Conservation (phyloP, 1,140 invertebrate species). For the Plutomurus gul region DNA sequence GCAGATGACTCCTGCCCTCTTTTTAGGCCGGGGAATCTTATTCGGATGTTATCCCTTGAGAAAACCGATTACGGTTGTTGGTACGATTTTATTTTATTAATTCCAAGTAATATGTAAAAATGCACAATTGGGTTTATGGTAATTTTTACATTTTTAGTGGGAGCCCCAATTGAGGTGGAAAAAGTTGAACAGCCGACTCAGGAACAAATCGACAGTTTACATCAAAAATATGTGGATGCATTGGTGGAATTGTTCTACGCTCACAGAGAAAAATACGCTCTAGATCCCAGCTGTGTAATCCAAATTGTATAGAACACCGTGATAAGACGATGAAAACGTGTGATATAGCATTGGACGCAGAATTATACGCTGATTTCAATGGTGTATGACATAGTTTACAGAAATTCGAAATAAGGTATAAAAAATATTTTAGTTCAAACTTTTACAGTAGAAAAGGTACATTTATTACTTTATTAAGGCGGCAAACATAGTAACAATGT, state of each 20-base stretch:
- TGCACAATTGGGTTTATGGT: conserved; percentile 55
- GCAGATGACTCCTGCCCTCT: conserved; percentile 79
- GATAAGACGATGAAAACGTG: too few species aligned
- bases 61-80: conserved; percentile 77
- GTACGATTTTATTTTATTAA: conserved; percentile 63
- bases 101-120: conserved; percentile 63
- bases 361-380: too few species aligned
- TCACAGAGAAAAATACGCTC: conserved; percentile 77
- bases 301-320: not conserved
- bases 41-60: conserved; percentile 82
- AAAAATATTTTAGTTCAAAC: too few species aligned
- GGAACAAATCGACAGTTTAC: conserved; percentile 76
- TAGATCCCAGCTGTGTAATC: conserved; percentile 52
- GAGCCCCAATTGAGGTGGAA: conserved; percentile 75
- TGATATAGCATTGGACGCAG: too few species aligned
- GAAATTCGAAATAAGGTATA: too few species aligned
- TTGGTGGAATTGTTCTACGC: conserved; percentile 76
- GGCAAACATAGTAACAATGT: too few species aligned
- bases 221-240: conserved; percentile 71
- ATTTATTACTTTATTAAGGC: too few species aligned
- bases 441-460: too few species aligned
- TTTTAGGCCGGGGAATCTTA: conserved; percentile 83
- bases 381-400: too few species aligned
- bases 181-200: conserved; percentile 70
- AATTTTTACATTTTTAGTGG: conserved; percentile 69